These are phyloP conservation scores for Geotrupes spiniger DNA, from an alignment of 2,888 invertebrate genomes.

Conservation along the genomic window DNA sequence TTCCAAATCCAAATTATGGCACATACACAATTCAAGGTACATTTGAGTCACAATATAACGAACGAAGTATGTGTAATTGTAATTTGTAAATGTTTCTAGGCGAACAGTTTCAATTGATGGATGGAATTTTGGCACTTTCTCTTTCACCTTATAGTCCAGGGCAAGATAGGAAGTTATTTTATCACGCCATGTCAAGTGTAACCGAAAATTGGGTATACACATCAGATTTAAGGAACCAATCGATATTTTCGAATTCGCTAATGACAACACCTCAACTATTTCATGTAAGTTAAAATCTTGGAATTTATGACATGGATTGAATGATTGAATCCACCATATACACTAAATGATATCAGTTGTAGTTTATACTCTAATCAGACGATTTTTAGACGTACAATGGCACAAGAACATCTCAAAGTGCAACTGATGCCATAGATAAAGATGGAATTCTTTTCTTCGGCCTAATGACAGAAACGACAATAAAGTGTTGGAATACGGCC, in stretches of 20 bases:
- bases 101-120: conserved; percentile 69
- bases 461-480: conserved; percentile 62
- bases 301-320: too few species aligned
- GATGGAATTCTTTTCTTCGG: conserved; percentile 72
- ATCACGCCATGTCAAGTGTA: conserved; percentile 66
- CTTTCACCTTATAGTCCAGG: conserved; percentile 60
- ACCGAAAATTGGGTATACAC: conserved; percentile 66
- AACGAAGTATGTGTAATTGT: neutral
- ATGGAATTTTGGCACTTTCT: conserved; percentile 68
- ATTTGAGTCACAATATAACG: neutral
- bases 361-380: neutral
- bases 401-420: conserved; percentile 64
- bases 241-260: conserved; percentile 51
- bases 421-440: conserved; percentile 68
- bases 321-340: too few species aligned
- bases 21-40: conserved; percentile 61
- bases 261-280: conserved; percentile 56
- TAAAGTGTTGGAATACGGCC: conserved; percentile 72
- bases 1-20: conserved; percentile 63
- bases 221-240: conserved; percentile 58
- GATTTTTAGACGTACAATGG: conserved; percentile 51
- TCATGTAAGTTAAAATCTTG: conserved; percentile 50
- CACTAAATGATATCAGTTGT: too few species aligned
- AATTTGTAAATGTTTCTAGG: conserved; percentile 49
- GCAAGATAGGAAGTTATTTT: conserved; percentile 59